Conservation (phyloP, 2,113 vertebrate genomes). For the Zeus faber region DNA sequence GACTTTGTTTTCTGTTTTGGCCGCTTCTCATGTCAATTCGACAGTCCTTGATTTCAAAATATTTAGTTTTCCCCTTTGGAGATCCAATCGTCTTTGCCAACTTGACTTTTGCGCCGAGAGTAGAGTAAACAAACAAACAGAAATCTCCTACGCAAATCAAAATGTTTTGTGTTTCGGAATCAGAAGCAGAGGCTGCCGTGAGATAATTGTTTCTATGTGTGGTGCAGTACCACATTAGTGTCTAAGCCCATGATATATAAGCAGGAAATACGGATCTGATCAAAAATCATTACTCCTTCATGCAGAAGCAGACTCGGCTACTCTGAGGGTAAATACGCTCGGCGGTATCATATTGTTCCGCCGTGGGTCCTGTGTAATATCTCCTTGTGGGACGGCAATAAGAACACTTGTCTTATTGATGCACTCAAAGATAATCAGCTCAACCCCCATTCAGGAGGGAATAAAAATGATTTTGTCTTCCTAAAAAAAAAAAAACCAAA, state of each 20-base stretch:
- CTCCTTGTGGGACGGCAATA: constrained; percentile 50
- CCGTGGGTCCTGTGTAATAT: constrained; percentile 48
- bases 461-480: too few species aligned
- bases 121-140: constrained; percentile 61
- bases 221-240: neutral
- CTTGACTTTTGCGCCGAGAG: constrained; percentile 51
- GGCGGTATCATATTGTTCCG: constrained; percentile 59
- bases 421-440: constrained; percentile 63
- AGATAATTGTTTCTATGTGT: constrained; percentile 37
- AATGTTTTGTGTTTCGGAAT: constrained; percentile 61
- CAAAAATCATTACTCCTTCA: neutral
- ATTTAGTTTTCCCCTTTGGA: constrained; percentile 57
- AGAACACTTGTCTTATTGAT: constrained; percentile 56
- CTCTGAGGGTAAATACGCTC: neutral
- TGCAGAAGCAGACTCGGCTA: neutral
- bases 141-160: constrained; percentile 55
- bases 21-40: constrained; percentile 39
- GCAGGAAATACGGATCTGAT: neutral
- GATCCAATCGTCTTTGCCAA: constrained; percentile 51
- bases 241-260: neutral
- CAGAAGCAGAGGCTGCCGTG: constrained; percentile 55
- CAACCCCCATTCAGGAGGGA: constrained; percentile 53
- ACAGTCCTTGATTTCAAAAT: constrained; percentile 48
- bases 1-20: constrained; percentile 46
- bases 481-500: constrained; percentile 51